Evolutionary conservation across 1,140 invertebrate genomes (phyloP).

Genomic region (Lordiphosa collinella): DNA sequence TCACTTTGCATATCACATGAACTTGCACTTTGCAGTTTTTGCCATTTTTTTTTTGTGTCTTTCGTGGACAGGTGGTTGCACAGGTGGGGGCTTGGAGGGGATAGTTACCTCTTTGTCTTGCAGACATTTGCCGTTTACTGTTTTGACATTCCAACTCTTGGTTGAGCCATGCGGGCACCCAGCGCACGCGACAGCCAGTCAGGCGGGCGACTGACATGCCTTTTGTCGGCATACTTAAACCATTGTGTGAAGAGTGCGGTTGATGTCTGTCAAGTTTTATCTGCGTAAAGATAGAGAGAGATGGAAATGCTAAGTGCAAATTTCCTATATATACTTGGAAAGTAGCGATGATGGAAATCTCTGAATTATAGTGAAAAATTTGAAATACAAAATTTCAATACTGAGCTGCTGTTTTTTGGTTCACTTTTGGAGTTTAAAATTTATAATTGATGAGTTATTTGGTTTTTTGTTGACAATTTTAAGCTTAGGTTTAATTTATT

Average conservation of each 20-base stretch:
- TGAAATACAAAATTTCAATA: too few species aligned
- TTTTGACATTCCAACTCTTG: constrained; percentile 61
- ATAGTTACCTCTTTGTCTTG: constrained; percentile 49
- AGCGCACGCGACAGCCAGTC: constrained; percentile 27
- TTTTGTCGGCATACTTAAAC: constrained; percentile 45
- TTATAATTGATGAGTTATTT: too few species aligned
- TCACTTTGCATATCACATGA: constrained; percentile 72
- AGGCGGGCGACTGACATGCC: constrained; percentile 44
- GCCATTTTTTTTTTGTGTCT: constrained; percentile 22
- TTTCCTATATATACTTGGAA: not conserved
- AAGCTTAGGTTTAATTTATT: too few species aligned
- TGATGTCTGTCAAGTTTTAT: constrained; percentile 38
- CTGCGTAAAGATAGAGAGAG: not conserved
- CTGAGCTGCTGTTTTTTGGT: too few species aligned
- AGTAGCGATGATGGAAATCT: too few species aligned
- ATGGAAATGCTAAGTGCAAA: not conserved
- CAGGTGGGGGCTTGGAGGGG: constrained; percentile 1
- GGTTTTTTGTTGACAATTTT: too few species aligned
- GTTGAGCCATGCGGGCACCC: constrained; percentile 6
- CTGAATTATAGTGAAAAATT: too few species aligned
- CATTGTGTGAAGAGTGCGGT: constrained; percentile 37
- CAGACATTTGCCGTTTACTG: constrained; percentile 69
- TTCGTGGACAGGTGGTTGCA: constrained; percentile 25
- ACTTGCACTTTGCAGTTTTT: constrained; percentile 67
- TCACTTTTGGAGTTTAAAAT: too few species aligned